Evolutionary conservation across 1,140 invertebrate species (phyloP).

Genomic region (Drosophila subobscura): DNA sequence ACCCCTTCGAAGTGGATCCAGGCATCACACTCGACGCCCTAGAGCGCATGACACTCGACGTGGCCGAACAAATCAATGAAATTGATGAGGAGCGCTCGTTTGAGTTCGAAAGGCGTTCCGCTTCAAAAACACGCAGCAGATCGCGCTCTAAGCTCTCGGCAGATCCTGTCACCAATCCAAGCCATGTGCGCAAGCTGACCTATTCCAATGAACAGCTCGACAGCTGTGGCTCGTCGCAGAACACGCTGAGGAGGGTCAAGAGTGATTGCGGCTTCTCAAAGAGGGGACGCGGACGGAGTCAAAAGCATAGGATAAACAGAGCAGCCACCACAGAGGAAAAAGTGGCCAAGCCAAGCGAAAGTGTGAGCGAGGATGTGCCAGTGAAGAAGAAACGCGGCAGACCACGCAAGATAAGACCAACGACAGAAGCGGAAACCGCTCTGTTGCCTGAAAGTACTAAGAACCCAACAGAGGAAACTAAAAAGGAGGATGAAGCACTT

Average conservation of each 20-base stretch:
- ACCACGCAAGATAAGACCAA: constrained; percentile 20
- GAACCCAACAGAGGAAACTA: background rate
- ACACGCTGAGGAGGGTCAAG: constrained; percentile 25
- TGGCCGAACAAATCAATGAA: constrained; percentile 56
- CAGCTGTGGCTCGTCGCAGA: background rate
- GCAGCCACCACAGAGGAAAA: constrained; percentile 33
- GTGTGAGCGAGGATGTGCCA: background rate
- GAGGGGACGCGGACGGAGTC: background rate
- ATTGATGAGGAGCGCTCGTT: constrained; percentile 60
- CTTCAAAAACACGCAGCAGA: constrained; percentile 51
- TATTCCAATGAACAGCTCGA: constrained; percentile 60
- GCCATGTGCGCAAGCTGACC: constrained; percentile 60
- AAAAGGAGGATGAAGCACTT: background rate
- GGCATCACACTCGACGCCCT: constrained; percentile 53
- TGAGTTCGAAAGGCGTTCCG: constrained; percentile 62
- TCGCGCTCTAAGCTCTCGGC: constrained; percentile 35
- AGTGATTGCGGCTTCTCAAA: constrained; percentile 39
- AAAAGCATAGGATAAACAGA: constrained; percentile 20
- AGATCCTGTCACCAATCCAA: constrained; percentile 8
- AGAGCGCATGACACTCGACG: constrained; percentile 49
- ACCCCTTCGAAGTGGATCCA: constrained; percentile 30
- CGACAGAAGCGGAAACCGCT: background rate
- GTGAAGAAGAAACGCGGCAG: constrained; percentile 40
- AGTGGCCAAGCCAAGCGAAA: background rate
- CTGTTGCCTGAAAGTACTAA: background rate